A percentile compares a stretch with the other conserved stretches of the same genome.
Conservation (phyloP, 1,140 invertebrate species). For the Ceratina calcarata region DNA sequence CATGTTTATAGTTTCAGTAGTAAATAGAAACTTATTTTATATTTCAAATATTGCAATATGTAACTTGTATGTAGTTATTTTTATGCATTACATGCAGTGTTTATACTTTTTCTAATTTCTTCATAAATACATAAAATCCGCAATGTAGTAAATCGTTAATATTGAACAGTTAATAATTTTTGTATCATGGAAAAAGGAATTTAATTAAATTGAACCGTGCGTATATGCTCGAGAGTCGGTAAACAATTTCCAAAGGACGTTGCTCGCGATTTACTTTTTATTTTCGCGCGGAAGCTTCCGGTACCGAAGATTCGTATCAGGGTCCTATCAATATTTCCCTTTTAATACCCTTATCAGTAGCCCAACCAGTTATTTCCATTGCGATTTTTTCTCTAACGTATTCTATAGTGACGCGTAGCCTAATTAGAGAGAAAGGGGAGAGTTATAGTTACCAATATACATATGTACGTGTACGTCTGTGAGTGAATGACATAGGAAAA, state of each 20-base stretch:
- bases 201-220: no score
- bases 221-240: not conserved
- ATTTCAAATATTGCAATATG: no score
- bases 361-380: not conserved
- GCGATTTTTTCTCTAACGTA: slow-evolving; percentile 4
- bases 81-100: no score
- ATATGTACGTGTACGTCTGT: not conserved
- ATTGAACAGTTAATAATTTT: no score
- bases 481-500: slow-evolving; percentile 1
- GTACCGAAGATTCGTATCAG: slow-evolving; percentile 20
- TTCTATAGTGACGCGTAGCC: not conserved
- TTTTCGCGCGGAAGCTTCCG: not conserved
- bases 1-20: no score
- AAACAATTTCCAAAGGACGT: not conserved
- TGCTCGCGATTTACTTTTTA: not conserved
- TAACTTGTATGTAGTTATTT: no score
- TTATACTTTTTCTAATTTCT: no score
- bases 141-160: no score
- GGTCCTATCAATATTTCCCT: not conserved
- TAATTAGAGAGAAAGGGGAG: not conserved
- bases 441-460: not conserved
- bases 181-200: no score
- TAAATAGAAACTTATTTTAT: no score
- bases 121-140: no score
- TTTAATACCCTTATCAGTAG: not conserved